Evolutionary conservation across 2,113 vertebrate species (phyloP).

Genomic region (Stictonetta naevosa): DNA sequence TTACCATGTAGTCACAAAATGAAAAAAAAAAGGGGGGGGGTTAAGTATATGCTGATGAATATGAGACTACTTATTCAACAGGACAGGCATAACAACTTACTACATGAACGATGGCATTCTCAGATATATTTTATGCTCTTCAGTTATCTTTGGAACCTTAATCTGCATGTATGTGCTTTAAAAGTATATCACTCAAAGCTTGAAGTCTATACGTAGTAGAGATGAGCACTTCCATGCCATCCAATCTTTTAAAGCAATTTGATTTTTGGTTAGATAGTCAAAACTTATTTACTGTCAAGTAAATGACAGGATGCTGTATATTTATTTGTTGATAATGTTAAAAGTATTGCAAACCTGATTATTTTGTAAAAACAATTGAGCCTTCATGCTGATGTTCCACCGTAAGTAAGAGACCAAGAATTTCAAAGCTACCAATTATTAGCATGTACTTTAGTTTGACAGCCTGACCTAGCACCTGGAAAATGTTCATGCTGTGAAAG

Average conservation of each 20-base stretch:
- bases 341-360: neutral
- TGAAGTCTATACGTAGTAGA: neutral
- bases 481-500: constrained; percentile 63
- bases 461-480: constrained; percentile 68
- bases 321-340: neutral
- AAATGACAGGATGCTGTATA: neutral
- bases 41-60: neutral
- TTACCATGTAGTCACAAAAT: neutral
- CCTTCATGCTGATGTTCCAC: neutral
- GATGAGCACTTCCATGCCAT: neutral
- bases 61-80: neutral
- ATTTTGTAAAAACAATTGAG: neutral
- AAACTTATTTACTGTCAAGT: constrained; percentile 1
- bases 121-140: constrained; percentile 3
- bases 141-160: neutral
- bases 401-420: neutral
- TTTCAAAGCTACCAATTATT: constrained; percentile 54
- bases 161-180: neutral
- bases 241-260: constrained; percentile 21
- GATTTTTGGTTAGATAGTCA: neutral
- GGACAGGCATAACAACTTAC: neutral
- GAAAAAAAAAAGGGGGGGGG: too few relatives aligned
- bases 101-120: neutral
- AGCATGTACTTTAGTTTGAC: constrained; percentile 56
- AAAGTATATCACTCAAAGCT: neutral